phyloP scores from a whole-genome alignment of 1,140 invertebrate species.

The Drosophila elegans region DNA sequence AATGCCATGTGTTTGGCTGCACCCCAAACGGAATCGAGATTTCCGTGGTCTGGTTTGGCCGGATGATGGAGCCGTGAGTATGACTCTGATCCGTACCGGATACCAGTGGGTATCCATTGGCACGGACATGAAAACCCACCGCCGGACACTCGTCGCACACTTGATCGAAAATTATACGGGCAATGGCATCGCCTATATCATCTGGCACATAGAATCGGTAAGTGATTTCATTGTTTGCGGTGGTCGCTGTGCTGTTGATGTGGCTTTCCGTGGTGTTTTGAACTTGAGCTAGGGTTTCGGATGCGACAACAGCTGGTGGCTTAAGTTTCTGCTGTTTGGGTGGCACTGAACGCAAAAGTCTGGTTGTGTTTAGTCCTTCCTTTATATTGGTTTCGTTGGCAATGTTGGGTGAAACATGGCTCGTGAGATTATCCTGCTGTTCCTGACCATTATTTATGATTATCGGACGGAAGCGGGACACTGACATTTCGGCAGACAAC shows the following conservation, averaged over 20 bases:
- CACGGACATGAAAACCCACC: constrained; percentile 68
- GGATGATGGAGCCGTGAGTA: constrained; percentile 62
- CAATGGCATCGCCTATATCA: constrained; percentile 66
- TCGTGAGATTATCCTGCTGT: constrained; percentile 67
- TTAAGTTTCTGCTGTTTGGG: constrained; percentile 31
- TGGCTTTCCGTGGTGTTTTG: constrained; percentile 24
- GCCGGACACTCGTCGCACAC: constrained; percentile 69
- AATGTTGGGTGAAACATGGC: constrained; percentile 4
- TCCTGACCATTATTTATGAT: constrained; percentile 72
- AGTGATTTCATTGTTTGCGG: constrained; percentile 67
- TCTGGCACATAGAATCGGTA: constrained; percentile 85
- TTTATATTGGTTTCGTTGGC: constrained; percentile 12
- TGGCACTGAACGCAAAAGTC: constrained; percentile 30
- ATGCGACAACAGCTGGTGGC: background rate
- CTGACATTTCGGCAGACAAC: constrained; percentile 76
- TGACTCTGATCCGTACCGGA: constrained; percentile 54
- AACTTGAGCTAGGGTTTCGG: constrained; percentile 14
- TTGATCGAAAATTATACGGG: constrained; percentile 60
- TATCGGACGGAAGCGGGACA: constrained; percentile 64
- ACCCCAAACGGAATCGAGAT: constrained; percentile 85
- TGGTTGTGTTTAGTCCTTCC: constrained; percentile 7
- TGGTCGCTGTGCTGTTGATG: constrained; percentile 34
- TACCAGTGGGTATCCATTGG: constrained; percentile 66
- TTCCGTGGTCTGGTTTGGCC: constrained; percentile 69
- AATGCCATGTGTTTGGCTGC: constrained; percentile 87